A percentile compares a stretch with the other conserved stretches of the same genome.
Conservation (phyloP, 2,888 invertebrate genomes). For the Apeira syringaria region DNA sequence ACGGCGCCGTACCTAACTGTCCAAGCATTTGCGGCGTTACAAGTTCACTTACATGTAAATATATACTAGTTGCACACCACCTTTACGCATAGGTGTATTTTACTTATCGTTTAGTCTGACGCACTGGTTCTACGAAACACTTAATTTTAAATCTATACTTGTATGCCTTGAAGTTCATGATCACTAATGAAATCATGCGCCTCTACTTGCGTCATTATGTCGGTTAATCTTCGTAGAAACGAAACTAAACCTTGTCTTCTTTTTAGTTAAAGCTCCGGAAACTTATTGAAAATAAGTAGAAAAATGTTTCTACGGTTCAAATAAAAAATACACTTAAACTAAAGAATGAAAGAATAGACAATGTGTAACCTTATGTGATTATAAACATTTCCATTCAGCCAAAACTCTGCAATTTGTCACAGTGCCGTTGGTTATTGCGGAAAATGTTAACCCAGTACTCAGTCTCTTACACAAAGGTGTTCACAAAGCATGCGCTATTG, state of each 20-base stretch:
- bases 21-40: slow-evolving; percentile 62
- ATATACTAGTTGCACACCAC: slow-evolving; percentile 19
- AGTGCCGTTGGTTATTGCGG: slow-evolving; percentile 28
- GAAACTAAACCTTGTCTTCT: slow-evolving; percentile 3
- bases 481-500: slow-evolving; percentile 58
- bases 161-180: slow-evolving; percentile 7
- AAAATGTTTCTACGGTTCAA: not conserved
- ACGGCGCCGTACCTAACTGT: slow-evolving; percentile 79
- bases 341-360: not conserved
- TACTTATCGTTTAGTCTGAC: slow-evolving; percentile 18
- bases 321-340: not conserved
- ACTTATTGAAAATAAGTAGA: not conserved
- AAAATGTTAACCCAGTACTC: slow-evolving; percentile 29
- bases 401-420: slow-evolving; percentile 21
- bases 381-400: slow-evolving; percentile 16
- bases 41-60: slow-evolving; percentile 38
- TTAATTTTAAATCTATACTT: slow-evolving; percentile 5
- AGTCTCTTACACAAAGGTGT: slow-evolving; percentile 36
- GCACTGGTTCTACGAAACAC: slow-evolving; percentile 11
- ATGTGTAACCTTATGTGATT: slow-evolving; percentile 9
- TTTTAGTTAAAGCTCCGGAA: not conserved
- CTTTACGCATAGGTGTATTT: slow-evolving; percentile 18
- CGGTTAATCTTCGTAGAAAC: slow-evolving; percentile 7
- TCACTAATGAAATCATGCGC: slow-evolving; percentile 13
- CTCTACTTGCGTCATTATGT: slow-evolving; percentile 11